These are phyloP conservation scores for Pollimyrus isidori DNA, from an alignment of 2,113 vertebrate genomes.

Conservation along the genomic window DNA sequence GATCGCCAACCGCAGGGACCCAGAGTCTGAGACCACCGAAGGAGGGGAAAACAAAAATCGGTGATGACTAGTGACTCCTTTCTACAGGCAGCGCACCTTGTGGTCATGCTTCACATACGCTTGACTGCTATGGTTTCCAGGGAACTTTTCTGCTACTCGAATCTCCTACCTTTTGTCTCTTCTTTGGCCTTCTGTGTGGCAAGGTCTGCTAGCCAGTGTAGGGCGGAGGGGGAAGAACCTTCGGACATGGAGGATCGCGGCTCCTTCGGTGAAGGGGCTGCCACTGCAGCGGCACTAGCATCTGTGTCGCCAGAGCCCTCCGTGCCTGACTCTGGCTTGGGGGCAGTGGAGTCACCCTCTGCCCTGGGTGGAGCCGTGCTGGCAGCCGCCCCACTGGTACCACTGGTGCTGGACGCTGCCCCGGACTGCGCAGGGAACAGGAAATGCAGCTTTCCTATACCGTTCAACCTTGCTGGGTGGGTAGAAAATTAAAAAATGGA, in stretches of 20 bases:
- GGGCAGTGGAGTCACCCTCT: constrained; percentile 35
- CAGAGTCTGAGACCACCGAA: constrained; percentile 60
- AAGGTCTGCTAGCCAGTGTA: constrained; percentile 95
- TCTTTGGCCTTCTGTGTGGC: constrained; percentile 96
- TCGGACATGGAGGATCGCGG: constrained; percentile 66
- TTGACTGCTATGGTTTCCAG: neutral
- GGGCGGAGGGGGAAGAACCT: constrained; percentile 78
- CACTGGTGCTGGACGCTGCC: constrained; percentile 24
- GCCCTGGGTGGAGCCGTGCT: constrained; percentile 28
- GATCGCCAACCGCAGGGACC: constrained; percentile 84
- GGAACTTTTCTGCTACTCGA: neutral
- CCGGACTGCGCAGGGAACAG: constrained; percentile 25
- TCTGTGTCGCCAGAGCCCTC: constrained; percentile 41
- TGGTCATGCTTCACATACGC: neutral
- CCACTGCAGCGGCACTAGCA: constrained; percentile 45
- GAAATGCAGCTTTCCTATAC: neutral
- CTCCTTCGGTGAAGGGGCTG: constrained; percentile 60
- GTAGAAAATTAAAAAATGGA: too few species aligned
- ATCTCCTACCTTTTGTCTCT: constrained; percentile 82
- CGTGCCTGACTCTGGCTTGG: constrained; percentile 51
- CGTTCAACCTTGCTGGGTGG: too few species aligned
- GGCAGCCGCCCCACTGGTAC: constrained; percentile 31
- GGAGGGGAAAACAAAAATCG: neutral
- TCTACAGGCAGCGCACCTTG: neutral
- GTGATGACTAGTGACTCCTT: neutral